A percentile compares a stretch with the other conserved stretches of the same genome.
These are phyloP conservation scores for Oreochromis niloticus DNA, from an alignment of 2,113 vertebrate genomes.

Conservation along the genomic window DNA sequence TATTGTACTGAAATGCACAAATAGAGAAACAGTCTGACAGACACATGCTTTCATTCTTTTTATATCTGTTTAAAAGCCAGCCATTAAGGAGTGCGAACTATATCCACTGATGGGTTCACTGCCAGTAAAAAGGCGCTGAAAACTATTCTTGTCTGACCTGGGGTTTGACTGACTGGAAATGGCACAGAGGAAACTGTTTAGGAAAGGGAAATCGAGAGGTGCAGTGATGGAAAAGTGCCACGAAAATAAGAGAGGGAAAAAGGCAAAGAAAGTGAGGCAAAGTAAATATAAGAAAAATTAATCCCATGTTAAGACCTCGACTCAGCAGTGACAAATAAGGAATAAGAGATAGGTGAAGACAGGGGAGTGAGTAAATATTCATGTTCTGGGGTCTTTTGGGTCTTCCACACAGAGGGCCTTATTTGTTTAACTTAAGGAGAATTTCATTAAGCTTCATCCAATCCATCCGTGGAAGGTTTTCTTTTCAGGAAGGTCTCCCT, in stretches of 20 bases:
- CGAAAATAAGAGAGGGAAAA: constrained; percentile 23
- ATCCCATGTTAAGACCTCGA: constrained; percentile 31
- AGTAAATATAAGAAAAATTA: constrained; percentile 7
- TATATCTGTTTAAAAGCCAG: constrained; percentile 5
- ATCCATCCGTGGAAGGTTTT: constrained; percentile 45
- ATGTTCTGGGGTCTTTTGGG: constrained; percentile 33
- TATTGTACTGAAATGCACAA: not conserved
- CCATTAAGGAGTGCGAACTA: constrained; percentile 36
- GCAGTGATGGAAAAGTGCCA: constrained; percentile 63
- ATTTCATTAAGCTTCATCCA: constrained; percentile 45
- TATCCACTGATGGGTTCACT: constrained; percentile 65
- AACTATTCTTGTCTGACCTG: constrained; percentile 66
- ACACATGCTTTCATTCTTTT: not conserved
- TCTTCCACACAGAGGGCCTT: constrained; percentile 28
- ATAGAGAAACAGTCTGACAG: not conserved
- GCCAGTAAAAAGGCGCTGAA: constrained; percentile 70
- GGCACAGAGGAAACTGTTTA: constrained; percentile 62
- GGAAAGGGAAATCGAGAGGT: constrained; percentile 67
- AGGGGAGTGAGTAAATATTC: constrained; percentile 61
- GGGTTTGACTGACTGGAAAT: constrained; percentile 71
- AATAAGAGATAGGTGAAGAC: constrained; percentile 7
- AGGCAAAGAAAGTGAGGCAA: not conserved
- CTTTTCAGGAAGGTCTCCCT: constrained; percentile 65
- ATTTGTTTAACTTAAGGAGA: constrained; percentile 66
- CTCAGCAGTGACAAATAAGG: constrained; percentile 21